A percentile compares a stretch with the other conserved stretches of the same genome.
phyloP scores from a whole-genome alignment of 2,888 invertebrate species.

The Pristionchus maxplancki region DNA sequence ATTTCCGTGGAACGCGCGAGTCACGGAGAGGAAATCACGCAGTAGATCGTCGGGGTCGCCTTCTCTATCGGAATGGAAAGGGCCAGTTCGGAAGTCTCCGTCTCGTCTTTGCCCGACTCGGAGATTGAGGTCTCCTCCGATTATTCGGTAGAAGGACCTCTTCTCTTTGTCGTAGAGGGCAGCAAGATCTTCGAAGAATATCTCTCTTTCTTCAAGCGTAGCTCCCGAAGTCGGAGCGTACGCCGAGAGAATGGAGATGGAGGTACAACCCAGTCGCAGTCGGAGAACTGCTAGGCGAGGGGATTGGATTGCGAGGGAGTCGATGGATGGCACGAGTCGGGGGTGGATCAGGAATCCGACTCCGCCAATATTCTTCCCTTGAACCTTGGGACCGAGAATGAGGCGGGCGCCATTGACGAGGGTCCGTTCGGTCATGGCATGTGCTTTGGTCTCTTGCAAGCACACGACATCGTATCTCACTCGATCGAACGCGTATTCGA shows the following conservation, averaged over 20 bases:
- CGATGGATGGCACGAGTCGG: neutral
- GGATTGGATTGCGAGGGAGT: neutral
- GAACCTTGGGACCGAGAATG: conserved; percentile 1
- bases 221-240: neutral
- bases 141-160: conserved; percentile 2
- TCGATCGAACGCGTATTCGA: neutral
- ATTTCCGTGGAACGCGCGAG: conserved; percentile 1
- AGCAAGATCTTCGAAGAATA: neutral
- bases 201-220: neutral
- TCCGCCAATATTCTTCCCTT: conserved; percentile 29
- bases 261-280: neutral
- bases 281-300: conserved; percentile 24
- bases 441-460: conserved; percentile 34
- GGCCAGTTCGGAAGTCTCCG: neutral
- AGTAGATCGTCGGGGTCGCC: conserved; percentile 10
- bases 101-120: neutral
- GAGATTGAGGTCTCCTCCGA: conserved; percentile 30
- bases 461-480: neutral
- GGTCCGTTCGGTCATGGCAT: neutral
- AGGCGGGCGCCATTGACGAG: neutral
- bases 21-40: neutral
- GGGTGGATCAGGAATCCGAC: conserved; percentile 34
- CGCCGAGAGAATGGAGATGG: neutral
- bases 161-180: neutral
- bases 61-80: neutral